Percentiles rank a stretch among this genome's conserved stretches.
Evolutionary conservation across 2,113 vertebrate genomes (phyloP).

Genomic region (Lampris megalopsis): DNA sequence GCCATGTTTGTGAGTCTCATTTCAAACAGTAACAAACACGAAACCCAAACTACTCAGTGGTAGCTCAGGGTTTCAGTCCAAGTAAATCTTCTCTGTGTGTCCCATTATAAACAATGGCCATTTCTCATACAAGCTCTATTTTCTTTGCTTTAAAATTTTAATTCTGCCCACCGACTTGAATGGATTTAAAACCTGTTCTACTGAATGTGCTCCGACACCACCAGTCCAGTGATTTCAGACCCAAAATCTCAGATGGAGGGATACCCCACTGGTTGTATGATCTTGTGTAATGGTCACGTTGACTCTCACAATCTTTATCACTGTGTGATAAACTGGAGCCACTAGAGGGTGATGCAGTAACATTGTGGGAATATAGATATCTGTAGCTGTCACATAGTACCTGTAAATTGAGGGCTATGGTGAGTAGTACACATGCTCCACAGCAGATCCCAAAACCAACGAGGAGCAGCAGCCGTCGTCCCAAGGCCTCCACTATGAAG

Average conservation of each 20-base stretch:
- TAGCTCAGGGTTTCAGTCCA: background rate
- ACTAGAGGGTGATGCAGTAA: conserved; percentile 50
- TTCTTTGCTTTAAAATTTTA: background rate
- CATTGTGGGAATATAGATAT: background rate
- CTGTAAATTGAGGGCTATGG: conserved; percentile 87
- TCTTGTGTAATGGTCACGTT: background rate
- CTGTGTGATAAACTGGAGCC: conserved; percentile 1
- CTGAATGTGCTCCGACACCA: background rate
- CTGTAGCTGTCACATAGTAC: conserved; percentile 61
- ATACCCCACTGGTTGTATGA: rapidly evolving
- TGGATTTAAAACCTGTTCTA: background rate
- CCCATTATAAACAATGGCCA: background rate
- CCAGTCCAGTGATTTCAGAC: background rate
- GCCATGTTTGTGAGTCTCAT: conserved; percentile 26
- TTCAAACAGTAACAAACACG: conserved; percentile 8
- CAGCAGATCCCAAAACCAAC: conserved; percentile 89
- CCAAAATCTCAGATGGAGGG: conserved; percentile 30
- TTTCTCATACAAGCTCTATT: background rate
- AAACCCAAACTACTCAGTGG: background rate
- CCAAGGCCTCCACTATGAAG: conserved; percentile 90
- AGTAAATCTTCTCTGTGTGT: background rate
- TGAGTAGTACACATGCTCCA: conserved; percentile 83
- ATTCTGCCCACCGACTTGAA: background rate
- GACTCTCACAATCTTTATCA: background rate
- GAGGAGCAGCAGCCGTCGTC: conserved; percentile 87